Conservation (phyloP, 2,888 invertebrate genomes). For the Drosophila birchii region DNA sequence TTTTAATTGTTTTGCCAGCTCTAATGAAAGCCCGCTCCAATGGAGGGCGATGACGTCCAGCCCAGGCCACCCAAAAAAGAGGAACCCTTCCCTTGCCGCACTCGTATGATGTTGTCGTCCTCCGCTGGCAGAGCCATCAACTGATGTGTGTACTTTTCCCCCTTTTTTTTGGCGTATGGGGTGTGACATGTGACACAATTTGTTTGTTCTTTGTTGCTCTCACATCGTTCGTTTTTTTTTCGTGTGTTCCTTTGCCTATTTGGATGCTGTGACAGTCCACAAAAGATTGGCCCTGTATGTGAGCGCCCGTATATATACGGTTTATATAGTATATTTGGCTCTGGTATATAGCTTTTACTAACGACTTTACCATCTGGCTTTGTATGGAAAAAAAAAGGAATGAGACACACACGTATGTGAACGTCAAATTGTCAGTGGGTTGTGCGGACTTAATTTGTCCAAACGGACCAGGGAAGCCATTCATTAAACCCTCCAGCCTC, state of each 20-base stretch:
- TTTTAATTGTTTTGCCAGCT: conserved; percentile 47
- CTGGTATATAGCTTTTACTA: conserved; percentile 14
- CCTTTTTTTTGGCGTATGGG: conserved; percentile 43
- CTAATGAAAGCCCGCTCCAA: conserved; percentile 46
- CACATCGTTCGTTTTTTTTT: conserved; percentile 18
- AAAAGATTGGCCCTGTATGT: conserved; percentile 26
- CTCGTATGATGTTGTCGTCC: conserved; percentile 41
- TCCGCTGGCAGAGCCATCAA: conserved; percentile 39
- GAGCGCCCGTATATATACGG: not conserved
- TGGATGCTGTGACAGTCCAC: conserved; percentile 47
- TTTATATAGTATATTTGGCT: conserved; percentile 3
- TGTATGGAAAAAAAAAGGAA: conserved; percentile 7
- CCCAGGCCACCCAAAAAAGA: conserved; percentile 18
- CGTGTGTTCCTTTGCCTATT: conserved; percentile 39
- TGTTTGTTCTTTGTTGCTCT: conserved; percentile 49
- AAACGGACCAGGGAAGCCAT: conserved; percentile 18
- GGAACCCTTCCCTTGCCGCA: not conserved
- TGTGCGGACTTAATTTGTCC: conserved; percentile 42
- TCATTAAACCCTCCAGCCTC: conserved; percentile 21
- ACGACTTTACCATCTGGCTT: conserved; percentile 31
- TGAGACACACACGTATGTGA: conserved; percentile 15
- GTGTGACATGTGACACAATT: conserved; percentile 57
- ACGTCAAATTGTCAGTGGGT: conserved; percentile 42
- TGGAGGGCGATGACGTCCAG: conserved; percentile 48
- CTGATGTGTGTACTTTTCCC: conserved; percentile 44